Evolutionary conservation across 35 echinoderm and acorn worm genomes (phyloP), one percentile per base, ranked within the genome.

Genomic region (Anneissia japonica): DNA sequence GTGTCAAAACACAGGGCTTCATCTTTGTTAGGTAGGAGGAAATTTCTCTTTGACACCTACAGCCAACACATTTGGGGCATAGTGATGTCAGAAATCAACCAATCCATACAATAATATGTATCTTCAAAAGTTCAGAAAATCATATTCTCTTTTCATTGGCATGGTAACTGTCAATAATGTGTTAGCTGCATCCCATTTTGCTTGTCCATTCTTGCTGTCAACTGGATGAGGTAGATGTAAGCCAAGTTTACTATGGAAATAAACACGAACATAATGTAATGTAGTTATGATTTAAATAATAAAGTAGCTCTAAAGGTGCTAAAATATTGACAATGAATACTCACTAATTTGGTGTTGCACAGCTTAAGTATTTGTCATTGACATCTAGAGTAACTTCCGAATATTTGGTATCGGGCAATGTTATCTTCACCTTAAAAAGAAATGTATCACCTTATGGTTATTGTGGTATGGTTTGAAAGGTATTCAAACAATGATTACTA

Each of bases 221-320:
- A 99, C 96, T 19, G 96, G 92, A 46, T 99, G 96, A 21, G 96
- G 96, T 35, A 99, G 80, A 89, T 99, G 96, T 6, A 99, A 89
- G 19, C 96, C 92, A 31, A 99, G 89, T 87, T 99, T 99, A 56
- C 96, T 99, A 83, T 72, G 51, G 84, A 74, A 81, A 77, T 46
- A 75, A 82, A 91, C 30, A 35, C 77, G 56, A 87, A 30, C n/a
- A n/a, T n/a, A n/a, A n/a, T n/a, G n/a, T n/a, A n/a, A n/a, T n/a
- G n/a, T n/a, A n/a, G n/a, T n/a, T n/a, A n/a, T n/a, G n/a, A n/a
- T n/a, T n/a, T n/a, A n/a, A n/a, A n/a, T n/a, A n/a, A n/a, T n/a
- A n/a, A n/a, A n/a, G n/a, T n/a, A n/a, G n/a, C n/a, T n/a, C n/a
- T n/a, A n/a, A n/a, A n/a, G n/a, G n/a, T n/a, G n/a, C n/a, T n/a